Percentiles rank a stretch among this genome's conserved stretches.
Conservation (phyloP, 2,888 invertebrate genomes). For the Perdita meconis region DNA sequence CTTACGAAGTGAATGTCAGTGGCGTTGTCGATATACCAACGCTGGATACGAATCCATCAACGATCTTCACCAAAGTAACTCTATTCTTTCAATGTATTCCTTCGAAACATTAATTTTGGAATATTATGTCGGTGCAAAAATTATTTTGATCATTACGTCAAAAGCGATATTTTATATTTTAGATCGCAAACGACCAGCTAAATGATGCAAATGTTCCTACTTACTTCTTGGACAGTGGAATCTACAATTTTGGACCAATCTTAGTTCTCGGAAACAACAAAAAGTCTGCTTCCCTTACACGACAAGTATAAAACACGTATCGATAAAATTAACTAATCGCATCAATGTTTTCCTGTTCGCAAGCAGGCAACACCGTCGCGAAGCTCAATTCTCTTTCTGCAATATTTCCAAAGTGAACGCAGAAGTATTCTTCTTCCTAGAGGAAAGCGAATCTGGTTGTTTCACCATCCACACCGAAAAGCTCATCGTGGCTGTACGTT, state of each 20-base stretch:
- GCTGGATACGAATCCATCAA: slow-evolving; percentile 71
- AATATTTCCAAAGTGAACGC: slow-evolving; percentile 86
- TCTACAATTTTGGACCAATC: slow-evolving; percentile 76
- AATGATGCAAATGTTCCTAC: slow-evolving; percentile 67
- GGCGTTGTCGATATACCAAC: slow-evolving; percentile 75
- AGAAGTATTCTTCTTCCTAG: slow-evolving; percentile 84
- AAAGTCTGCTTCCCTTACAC: slow-evolving; percentile 57
- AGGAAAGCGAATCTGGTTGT: slow-evolving; percentile 82
- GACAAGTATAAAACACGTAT: neutral
- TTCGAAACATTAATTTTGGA: no score
- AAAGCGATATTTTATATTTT: no score
- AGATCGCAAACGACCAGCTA: slow-evolving; percentile 63
- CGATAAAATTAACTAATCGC: neutral
- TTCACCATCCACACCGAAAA: slow-evolving; percentile 84
- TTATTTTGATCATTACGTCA: no score
- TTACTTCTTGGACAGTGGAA: slow-evolving; percentile 72
- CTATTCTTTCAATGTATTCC: no score
- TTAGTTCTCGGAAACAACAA: slow-evolving; percentile 65
- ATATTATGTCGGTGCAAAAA: no score
- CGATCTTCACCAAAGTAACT: slow-evolving; percentile 70
- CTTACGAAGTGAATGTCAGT: slow-evolving; percentile 66
- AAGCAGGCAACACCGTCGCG: slow-evolving; percentile 85
- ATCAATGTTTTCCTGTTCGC: slow-evolving; percentile 74
- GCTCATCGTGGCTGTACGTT: slow-evolving; percentile 68
- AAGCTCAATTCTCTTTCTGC: slow-evolving; percentile 85